These are phyloP conservation scores for Amorpha juglandis DNA, from an alignment of 2,888 invertebrate species.

Conservation along the genomic window DNA sequence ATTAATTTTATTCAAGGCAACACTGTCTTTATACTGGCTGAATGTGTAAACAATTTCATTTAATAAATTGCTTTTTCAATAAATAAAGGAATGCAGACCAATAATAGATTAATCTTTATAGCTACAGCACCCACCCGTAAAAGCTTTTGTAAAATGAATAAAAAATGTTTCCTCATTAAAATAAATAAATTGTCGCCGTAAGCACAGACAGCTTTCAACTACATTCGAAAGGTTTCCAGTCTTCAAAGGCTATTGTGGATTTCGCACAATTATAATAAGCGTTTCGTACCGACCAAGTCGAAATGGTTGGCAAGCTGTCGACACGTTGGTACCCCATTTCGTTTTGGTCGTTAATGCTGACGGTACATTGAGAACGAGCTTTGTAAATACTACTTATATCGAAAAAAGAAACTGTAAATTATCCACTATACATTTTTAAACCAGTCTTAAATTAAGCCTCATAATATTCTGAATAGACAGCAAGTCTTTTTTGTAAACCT, in stretches of 20 bases:
- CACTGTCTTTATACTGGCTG: neutral
- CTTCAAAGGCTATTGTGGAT: slow-evolving; percentile 49
- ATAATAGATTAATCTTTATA: neutral
- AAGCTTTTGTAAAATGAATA: neutral
- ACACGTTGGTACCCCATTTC: slow-evolving; percentile 37
- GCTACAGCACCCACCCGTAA: too few species aligned
- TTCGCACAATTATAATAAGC: slow-evolving; percentile 72
- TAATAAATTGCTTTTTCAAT: neutral
- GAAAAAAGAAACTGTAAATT: neutral
- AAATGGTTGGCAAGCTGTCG: slow-evolving; percentile 36
- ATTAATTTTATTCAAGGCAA: too few species aligned
- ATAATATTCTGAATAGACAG: neutral
- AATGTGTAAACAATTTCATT: neutral
- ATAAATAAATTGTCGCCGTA: slow-evolving; percentile 37
- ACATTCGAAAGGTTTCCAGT: slow-evolving; percentile 34
- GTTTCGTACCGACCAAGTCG: slow-evolving; percentile 53
- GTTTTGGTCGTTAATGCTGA: slow-evolving; percentile 45
- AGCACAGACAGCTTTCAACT: slow-evolving; percentile 26
- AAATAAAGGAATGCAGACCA: neutral
- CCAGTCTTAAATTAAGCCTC: neutral
- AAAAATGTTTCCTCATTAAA: slow-evolving; percentile 22
- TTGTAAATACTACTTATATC: slow-evolving; percentile 6
- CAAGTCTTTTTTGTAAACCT: neutral
- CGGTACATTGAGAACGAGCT: slow-evolving; percentile 24
- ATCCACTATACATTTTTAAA: neutral